Base-by-base conservation (phyloP, 2,888 invertebrate genomes). In the Notocelia uddmanniana region DNA sequence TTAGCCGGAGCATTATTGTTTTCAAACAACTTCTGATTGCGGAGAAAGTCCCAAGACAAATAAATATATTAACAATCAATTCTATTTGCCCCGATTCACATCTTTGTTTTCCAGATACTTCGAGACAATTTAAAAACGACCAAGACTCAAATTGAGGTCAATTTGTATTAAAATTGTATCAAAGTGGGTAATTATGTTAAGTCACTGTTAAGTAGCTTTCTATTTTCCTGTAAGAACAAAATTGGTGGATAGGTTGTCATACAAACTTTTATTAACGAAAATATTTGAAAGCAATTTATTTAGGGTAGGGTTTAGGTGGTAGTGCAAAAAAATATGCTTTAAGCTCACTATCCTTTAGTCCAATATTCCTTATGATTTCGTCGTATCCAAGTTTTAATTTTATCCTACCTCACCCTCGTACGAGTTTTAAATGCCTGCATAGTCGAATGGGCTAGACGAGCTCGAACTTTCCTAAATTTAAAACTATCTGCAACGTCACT, bases 61-160 rank as follows among this genome's bases (percentile, higher is more conserved):
- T 59, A 62, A 62, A 68, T 72, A 23, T 68, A 62, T 62, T 50
- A 68, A 50, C 45, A 48, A 58, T 68, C 58, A 72, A 64, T 72
- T 62, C 76, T 76, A 81, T 84, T 79, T 66, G 81, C 74, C 81
- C 81, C 76, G 72, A 76, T 84, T 85, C 69, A 54, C 69, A 54
- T 69, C 73, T 69, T 73, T 73, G 72, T 72, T 52, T 67, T 50
- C 34, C 19, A 55, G 37, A 62, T 50, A 63, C 54, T 69, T 57
- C 50, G 31, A 48, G 31, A 26, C 58, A 62, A 62, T 70, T 66
- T 54, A 66, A 60, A 45, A 68, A 60, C 60, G 62, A 72, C 60
- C 45, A 59, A 68, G 67, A 55, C n/a, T 50, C 55, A 55, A 71
- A 62, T 72, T 75, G 76, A 74, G 79, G 78, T 57, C 76, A 75